Evolutionary conservation across 2,113 vertebrate species (phyloP).

Genomic region (Mormoops blainvillei): DNA sequence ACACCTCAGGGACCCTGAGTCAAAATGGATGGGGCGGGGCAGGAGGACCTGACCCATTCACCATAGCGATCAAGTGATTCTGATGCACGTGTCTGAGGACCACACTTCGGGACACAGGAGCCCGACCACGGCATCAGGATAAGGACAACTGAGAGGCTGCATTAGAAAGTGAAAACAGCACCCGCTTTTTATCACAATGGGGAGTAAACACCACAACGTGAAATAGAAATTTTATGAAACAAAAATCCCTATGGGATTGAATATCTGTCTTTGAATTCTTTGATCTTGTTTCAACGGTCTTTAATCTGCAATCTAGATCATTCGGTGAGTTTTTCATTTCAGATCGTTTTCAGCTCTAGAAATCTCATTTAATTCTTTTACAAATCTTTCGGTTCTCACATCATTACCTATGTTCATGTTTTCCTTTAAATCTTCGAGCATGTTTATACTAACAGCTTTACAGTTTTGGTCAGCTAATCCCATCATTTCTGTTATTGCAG

Average conservation of each 20-base stretch:
- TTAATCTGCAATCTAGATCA: not conserved
- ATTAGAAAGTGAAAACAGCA: not conserved
- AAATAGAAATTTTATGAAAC: not conserved
- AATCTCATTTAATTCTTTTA: not conserved
- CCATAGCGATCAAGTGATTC: not conserved
- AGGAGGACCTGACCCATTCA: not conserved
- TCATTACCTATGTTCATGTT: not conserved
- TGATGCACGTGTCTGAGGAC: not conserved
- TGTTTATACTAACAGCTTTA: not conserved
- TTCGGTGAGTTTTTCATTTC: not conserved
- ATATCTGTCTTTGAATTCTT: not conserved
- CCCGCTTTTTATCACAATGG: not conserved
- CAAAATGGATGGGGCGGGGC: not conserved
- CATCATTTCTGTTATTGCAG: not conserved
- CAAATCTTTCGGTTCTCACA: not conserved
- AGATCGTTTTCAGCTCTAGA: not conserved
- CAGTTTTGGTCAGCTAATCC: not conserved
- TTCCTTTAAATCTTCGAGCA: not conserved
- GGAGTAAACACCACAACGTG: not conserved
- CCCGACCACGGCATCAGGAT: not conserved
- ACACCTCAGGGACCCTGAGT: not conserved
- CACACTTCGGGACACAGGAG: no score
- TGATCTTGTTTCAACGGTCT: not conserved
- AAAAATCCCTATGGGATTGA: not conserved
- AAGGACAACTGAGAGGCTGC: not conserved